Conservation (phyloP, 2,888 invertebrate species). For the Nomada fucata region DNA sequence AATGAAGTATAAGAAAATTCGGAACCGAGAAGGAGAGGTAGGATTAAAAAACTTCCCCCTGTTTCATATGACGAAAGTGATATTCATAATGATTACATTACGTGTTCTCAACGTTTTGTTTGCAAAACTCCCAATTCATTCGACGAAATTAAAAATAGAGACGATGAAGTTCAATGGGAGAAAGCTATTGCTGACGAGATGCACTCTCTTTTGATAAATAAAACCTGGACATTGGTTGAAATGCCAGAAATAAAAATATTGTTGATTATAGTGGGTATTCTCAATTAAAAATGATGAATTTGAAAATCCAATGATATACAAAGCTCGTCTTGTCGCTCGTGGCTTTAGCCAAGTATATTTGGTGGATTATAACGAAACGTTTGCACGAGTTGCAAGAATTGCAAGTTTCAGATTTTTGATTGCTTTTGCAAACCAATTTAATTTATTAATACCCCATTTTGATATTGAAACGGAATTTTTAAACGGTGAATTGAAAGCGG, state of each 20-base stretch:
- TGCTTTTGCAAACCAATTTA: constrained; percentile 21
- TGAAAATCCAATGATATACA: constrained; percentile 21
- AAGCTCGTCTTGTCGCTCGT: not conserved
- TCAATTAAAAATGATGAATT: not conserved
- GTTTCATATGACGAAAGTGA: not conserved
- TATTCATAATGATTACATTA: not conserved
- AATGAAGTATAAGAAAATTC: not conserved
- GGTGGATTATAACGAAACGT: too few relatives aligned
- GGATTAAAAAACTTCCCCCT: not conserved
- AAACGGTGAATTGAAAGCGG: too few relatives aligned
- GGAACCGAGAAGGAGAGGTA: not conserved
- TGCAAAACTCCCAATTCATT: constrained; percentile 1
- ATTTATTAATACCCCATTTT: not conserved
- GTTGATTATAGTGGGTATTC: too few relatives aligned
- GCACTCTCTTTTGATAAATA: constrained; percentile 22
- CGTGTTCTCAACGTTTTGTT: not conserved
- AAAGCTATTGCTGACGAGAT: constrained; percentile 11
- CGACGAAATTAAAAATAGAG: constrained; percentile 15
- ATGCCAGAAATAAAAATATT: too few relatives aligned
- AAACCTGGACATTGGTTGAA: constrained; percentile 14
- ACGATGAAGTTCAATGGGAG: constrained; percentile 7
- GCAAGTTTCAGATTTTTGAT: not conserved
- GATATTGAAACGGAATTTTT: too few relatives aligned
- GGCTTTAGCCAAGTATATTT: too few relatives aligned
- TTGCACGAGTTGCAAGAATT: too few relatives aligned